These are phyloP conservation scores for Leptopilina syphax DNA, from an alignment of 2,888 invertebrate species.

Conservation along the genomic window DNA sequence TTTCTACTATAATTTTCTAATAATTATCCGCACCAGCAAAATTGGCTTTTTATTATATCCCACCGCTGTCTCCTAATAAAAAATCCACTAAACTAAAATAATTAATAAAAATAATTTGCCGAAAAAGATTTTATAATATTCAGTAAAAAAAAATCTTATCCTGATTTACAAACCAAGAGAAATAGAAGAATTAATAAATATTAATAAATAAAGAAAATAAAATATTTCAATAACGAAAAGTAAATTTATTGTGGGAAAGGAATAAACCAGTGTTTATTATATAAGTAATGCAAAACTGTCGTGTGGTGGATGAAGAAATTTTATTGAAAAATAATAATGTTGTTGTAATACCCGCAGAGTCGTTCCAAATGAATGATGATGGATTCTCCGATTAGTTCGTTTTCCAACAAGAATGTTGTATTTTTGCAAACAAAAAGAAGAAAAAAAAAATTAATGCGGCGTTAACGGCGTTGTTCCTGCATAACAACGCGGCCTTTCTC, in stretches of 20 bases:
- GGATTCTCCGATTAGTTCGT: constrained; percentile 27
- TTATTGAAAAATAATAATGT: constrained; percentile 23
- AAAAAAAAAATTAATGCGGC: constrained; percentile 26
- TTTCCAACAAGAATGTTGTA: constrained; percentile 35
- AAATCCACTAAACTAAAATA: not conserved
- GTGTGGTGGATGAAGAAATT: not conserved
- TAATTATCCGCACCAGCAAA: too few species aligned
- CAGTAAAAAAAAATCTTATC: too few species aligned
- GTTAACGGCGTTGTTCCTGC: constrained; percentile 27
- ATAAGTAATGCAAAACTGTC: constrained; percentile 6
- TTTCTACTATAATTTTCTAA: too few species aligned
- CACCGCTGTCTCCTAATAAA: not conserved
- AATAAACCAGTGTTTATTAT: not conserved
- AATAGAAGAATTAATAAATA: too few species aligned
- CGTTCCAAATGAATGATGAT: constrained; percentile 16
- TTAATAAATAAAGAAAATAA: too few species aligned
- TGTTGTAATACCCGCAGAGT: not conserved
- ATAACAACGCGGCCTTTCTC: constrained; percentile 21
- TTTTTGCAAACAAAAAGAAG: not conserved
- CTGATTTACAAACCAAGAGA: too few species aligned
- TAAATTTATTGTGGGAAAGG: not conserved
- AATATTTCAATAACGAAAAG: too few species aligned
- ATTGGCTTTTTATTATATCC: not conserved
- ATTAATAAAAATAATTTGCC: too few species aligned
- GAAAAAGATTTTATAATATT: too few species aligned